A percentile compares a stretch with the other conserved stretches of the same genome.
These are phyloP conservation scores for Nyctibius bracteatus DNA, from an alignment of 2,113 vertebrate species.

Conservation along the genomic window DNA sequence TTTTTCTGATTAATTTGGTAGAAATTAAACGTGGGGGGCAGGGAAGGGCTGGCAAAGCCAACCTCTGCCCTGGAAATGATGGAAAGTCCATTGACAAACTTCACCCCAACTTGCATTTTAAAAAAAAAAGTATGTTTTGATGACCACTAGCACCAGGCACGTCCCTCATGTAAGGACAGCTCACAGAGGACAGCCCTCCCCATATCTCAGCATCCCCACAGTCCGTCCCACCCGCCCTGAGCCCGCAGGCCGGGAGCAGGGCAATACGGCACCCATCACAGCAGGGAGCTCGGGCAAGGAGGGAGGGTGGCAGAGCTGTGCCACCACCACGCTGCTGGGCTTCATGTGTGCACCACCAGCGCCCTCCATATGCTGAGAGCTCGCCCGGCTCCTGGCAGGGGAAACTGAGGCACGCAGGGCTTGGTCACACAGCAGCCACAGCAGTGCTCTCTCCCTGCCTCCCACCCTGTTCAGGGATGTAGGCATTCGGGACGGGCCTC, in stretches of 20 bases:
- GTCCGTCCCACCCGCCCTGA: accelerated
- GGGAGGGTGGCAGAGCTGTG: background rate
- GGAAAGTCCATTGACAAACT: background rate
- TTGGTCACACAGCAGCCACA: background rate
- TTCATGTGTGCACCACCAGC: background rate
- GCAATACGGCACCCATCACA: no score
- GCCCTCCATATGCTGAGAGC: background rate
- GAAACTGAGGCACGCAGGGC: background rate
- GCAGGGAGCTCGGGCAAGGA: background rate
- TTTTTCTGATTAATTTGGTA: background rate
- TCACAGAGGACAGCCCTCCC: background rate
- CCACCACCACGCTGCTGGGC: background rate
- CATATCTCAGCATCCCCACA: background rate
- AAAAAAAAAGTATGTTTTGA: background rate
- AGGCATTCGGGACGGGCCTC: background rate
- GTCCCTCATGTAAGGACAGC: no score
- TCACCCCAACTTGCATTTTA: background rate
- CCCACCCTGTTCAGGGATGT: background rate
- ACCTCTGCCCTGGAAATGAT: background rate
- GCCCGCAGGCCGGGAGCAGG: accelerated
- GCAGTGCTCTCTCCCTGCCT: background rate
- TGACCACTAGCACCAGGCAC: background rate
- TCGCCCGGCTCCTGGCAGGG: background rate
- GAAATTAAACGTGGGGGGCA: background rate
- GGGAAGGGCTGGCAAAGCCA: background rate